phyloP scores from a whole-genome alignment of 2,113 vertebrate species.

The Origma solitaria region DNA sequence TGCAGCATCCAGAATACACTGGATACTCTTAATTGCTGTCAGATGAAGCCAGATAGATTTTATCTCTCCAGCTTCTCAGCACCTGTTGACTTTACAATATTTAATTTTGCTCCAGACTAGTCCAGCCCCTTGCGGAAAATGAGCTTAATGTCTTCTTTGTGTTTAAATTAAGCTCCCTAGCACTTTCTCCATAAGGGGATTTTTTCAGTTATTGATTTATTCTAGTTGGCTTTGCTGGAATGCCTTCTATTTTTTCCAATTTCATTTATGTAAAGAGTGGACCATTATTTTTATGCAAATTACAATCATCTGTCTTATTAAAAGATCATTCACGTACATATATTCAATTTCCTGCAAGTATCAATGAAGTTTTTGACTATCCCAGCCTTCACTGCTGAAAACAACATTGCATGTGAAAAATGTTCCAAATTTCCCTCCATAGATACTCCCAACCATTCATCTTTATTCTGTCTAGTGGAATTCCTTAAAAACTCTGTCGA shows the following conservation, averaged over 20 bases:
- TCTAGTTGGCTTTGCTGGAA: neutral
- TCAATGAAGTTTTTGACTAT: neutral
- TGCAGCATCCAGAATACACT: neutral
- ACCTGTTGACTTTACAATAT: neutral
- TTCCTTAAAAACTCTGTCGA: neutral
- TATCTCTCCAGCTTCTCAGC: neutral
- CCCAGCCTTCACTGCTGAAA: neutral
- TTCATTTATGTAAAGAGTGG: neutral
- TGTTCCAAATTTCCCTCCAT: neutral
- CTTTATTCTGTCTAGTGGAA: neutral
- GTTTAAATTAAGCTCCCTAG: neutral
- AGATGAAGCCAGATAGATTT: neutral
- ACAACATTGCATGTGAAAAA: neutral
- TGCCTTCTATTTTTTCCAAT: neutral
- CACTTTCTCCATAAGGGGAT: neutral
- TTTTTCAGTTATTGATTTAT: neutral
- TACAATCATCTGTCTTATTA: neutral
- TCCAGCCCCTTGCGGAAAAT: neutral
- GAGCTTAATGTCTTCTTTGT: neutral
- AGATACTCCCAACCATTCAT: neutral
- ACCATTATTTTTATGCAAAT: slow-evolving; percentile 5
- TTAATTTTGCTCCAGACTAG: neutral
- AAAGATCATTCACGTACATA: neutral
- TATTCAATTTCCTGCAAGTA: neutral
- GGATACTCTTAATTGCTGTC: neutral